phyloP scores from a whole-genome alignment of 2,888 invertebrate genomes.

The Diloba caeruleocephala region DNA sequence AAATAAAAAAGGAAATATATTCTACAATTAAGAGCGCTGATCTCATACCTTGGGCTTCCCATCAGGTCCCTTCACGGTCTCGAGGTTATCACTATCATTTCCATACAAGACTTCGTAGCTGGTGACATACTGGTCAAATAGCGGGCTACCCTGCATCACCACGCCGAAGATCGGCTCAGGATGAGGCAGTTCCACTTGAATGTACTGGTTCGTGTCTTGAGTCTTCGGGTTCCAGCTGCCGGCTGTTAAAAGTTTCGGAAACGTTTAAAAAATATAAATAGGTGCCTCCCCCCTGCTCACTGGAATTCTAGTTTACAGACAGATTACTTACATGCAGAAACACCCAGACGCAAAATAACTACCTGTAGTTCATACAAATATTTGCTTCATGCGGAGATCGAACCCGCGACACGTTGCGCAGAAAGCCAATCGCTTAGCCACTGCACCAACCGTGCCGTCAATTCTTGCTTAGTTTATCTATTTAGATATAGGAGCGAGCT shows the following conservation, averaged over 20 bases:
- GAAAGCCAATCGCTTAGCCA: too few relatives aligned
- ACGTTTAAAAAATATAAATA: not conserved
- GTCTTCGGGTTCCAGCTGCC: conserved; percentile 92
- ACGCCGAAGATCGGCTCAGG: conserved; percentile 93
- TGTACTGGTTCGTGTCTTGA: conserved; percentile 90
- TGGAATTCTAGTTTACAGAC: too few relatives aligned
- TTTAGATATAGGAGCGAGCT: too few relatives aligned
- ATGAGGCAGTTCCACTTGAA: conserved; percentile 91
- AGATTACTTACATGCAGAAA: too few relatives aligned
- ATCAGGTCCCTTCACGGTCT: conserved; percentile 86
- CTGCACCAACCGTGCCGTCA: too few relatives aligned
- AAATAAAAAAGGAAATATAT: too few relatives aligned
- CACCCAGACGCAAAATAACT: too few relatives aligned
- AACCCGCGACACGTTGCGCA: too few relatives aligned
- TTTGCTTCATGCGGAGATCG: too few relatives aligned
- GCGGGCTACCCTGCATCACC: conserved; percentile 91
- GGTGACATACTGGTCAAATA: conserved; percentile 93
- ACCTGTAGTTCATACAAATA: too few relatives aligned
- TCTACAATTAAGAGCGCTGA: too few relatives aligned
- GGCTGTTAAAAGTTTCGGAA: conserved; percentile 60
- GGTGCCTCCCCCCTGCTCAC: not conserved
- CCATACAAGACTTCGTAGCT: conserved; percentile 93
- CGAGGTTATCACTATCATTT: conserved; percentile 89
- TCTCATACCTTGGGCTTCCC: conserved; percentile 86
- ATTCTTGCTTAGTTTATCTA: too few relatives aligned